Evolutionary conservation across 1,140 invertebrate genomes (phyloP).

Genomic region (Drosophila eugracilis): DNA sequence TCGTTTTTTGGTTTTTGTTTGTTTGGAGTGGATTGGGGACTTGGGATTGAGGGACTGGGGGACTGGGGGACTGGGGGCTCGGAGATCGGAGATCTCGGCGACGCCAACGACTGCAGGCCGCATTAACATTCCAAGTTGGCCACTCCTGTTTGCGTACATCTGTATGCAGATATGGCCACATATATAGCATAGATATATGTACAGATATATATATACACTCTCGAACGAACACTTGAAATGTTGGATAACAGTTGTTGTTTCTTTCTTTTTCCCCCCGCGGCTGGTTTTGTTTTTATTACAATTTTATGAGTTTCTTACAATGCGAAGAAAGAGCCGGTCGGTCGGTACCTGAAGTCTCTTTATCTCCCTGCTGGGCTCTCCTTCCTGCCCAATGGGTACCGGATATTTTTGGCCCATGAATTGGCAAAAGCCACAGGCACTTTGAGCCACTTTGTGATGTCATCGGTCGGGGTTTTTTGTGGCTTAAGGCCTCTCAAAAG

Average conservation of each 20-base stretch:
- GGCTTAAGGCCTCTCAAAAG: no score
- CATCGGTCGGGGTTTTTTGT: slow-evolving; percentile 18
- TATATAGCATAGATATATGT: slow-evolving; percentile 10
- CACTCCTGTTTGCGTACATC: slow-evolving; percentile 77
- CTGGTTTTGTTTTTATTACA: slow-evolving; percentile 61
- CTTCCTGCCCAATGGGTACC: slow-evolving; percentile 20
- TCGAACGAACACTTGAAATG: slow-evolving; percentile 57
- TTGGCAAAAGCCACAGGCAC: slow-evolving; percentile 13
- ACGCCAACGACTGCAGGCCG: slow-evolving; percentile 73
- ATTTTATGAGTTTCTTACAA: slow-evolving; percentile 53
- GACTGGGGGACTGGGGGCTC: no score
- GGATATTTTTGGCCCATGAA: slow-evolving; percentile 15
- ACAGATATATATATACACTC: slow-evolving; percentile 7
- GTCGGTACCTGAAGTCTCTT: slow-evolving; percentile 16
- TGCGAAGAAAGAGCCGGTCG: slow-evolving; percentile 27
- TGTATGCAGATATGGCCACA: slow-evolving; percentile 48
- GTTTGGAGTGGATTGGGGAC: slow-evolving; percentile 22
- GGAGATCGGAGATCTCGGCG: slow-evolving; percentile 58
- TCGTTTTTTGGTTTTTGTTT: slow-evolving; percentile 1
- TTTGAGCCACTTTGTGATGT: slow-evolving; percentile 9
- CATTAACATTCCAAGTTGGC: slow-evolving; percentile 82
- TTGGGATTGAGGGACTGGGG: no score
- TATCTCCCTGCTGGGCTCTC: slow-evolving; percentile 14
- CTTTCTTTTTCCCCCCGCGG: slow-evolving; percentile 27
- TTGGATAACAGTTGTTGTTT: slow-evolving; percentile 77